phyloP scores from a whole-genome alignment of 2,888 invertebrate genomes.

The Cantharis lateralis region DNA sequence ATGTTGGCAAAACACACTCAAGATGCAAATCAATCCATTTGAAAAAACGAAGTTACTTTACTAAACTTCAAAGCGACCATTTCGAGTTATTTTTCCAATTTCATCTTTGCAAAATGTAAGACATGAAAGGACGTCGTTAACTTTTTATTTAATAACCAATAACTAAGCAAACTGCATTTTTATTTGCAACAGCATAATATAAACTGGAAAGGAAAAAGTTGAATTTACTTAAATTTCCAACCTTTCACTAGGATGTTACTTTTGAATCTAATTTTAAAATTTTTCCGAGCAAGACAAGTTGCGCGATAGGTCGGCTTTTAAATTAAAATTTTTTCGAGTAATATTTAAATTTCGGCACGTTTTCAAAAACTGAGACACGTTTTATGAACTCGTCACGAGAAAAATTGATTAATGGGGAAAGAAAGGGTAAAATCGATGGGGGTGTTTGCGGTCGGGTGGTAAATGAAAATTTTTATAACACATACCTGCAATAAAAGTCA shows the following conservation, averaged over 20 bases:
- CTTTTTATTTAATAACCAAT: not conserved
- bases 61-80: not conserved
- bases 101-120: not conserved
- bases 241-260: not conserved
- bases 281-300: not conserved
- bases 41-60: not conserved
- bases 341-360: not conserved
- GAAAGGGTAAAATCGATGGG: not conserved
- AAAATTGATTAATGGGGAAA: not conserved
- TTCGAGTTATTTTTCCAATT: not conserved
- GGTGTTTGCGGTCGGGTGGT: not conserved
- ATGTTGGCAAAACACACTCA: not conserved
- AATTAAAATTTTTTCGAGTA: not conserved
- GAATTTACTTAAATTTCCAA: not conserved
- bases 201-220: not conserved
- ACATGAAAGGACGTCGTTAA: not conserved
- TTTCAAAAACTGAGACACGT: not conserved
- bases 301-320: not conserved
- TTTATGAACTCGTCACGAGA: not conserved
- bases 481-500: constrained; percentile 24
- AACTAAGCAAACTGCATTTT: not conserved
- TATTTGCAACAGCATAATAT: not conserved
- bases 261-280: not conserved
- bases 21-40: not conserved
- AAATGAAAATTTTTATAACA: not conserved